Evolutionary conservation across 2,113 vertebrate species (phyloP), one percentile per base, ranked within the genome.

Genomic region (Stictonetta naevosa): DNA sequence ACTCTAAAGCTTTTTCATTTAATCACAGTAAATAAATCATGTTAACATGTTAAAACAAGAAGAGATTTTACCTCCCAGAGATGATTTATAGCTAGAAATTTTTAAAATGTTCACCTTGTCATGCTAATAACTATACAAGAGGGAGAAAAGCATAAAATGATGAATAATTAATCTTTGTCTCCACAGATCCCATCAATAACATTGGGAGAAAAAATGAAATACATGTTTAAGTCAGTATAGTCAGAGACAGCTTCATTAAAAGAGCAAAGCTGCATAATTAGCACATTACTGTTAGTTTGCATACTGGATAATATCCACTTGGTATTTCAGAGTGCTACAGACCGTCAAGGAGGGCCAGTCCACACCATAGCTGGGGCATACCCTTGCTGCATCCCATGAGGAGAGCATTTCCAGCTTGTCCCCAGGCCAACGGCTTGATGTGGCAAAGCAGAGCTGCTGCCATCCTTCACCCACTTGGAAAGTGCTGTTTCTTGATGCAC

Each of bases 101-200:
- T 26, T 71, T 73, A 52, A 93, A 79, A 33, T 64, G 38, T 78
- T 87, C 15, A 50, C 76, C 38, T 62, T 74, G 28, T 68, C 80
- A 87, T 59, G 42, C 36, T 80, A 76, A 20, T 69, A 81, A 72
- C n/a, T 83, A 66, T 74, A 55, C 67, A 93, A 91, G 16, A 4
- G 20, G 46, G 13, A 16, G 21, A 64, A 46, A 80, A 75, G 25
- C 26, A 58, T 95, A 75, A 75, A 75, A 66, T 28, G 52, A 72
- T 52, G 53, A 80, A 79, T 69, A 17, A 76, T 90, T 93, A 83
- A 82, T 77, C 31, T 71, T 52, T 76, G 56, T 92, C 53, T 82
- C 78, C n/a, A 21, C 50, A 84, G 78, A 87, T 79, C 46, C 40
- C 53, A 72, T 80, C 93, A 88, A 83, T 76, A 92, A 68, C 83